Evolutionary conservation across 1,140 invertebrate genomes (phyloP), one percentile per base, ranked within the genome.

Genomic region (Aethina tumida): DNA sequence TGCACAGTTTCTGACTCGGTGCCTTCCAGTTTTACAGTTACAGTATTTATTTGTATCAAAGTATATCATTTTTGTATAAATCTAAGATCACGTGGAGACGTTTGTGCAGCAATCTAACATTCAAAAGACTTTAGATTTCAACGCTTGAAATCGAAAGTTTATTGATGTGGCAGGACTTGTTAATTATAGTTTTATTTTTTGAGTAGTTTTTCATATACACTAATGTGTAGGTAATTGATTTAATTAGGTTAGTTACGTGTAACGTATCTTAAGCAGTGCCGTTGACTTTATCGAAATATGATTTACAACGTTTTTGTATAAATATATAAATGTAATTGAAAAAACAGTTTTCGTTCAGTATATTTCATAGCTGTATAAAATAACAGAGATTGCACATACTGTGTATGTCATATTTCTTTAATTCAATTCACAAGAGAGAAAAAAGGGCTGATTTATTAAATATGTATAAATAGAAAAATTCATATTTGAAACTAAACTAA

Each of bases 361-460:
- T 31, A 10, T 21, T n/a, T 41, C 31, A 5, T 9, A 29, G 26
- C 10, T 35, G 14, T 22, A 14, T 12, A 21, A 21, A 39, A 10
- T n/a, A n/a, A n/a, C n/a, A n/a, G n/a, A n/a, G n/a, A n/a, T n/a
- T n/a, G n/a, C n/a, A n/a, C n/a, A 39, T 21, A 26, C 35, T 27
- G 31, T 47, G 44, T 50, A 46, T 25, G 41, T 50, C 45, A 47
- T 52, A 41, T 52, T 52, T 52, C 39, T 46, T 45, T 50, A 40
- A 40, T 45, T 47, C 30, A 25, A 46, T 46, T 48, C 43, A 49
- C 45, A 53, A 46, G 51, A 53, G 51, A 53, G 51, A 53, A 53
- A 49, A 39, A 53, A 51, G 51, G 48, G 51, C 51, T 53, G 51
- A 53, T 47, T 53, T 46, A 43, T 45, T 47, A 43, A 41, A 38